phyloP scores from a whole-genome alignment of 2,888 invertebrate species.

The Drosophila fulvimacula region DNA sequence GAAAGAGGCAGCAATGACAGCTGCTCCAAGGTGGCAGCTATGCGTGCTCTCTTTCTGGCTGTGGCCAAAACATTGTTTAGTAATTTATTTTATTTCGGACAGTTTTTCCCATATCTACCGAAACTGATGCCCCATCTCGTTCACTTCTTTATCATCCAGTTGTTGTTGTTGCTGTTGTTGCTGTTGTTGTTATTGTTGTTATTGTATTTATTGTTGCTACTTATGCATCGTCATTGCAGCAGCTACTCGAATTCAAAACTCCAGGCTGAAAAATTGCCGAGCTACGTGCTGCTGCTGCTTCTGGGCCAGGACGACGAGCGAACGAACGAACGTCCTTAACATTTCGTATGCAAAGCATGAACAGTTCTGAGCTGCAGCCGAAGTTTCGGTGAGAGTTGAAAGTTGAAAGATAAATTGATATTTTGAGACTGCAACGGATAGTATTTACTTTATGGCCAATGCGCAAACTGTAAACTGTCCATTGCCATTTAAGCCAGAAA shows the following conservation, averaged over 20 bases:
- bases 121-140: slow-evolving; percentile 39
- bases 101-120: slow-evolving; percentile 63
- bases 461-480: slow-evolving; percentile 65
- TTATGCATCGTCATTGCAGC: slow-evolving; percentile 76
- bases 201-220: slow-evolving; percentile 63
- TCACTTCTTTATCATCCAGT: slow-evolving; percentile 15
- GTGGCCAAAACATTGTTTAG: slow-evolving; percentile 73
- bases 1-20: slow-evolving; percentile 33
- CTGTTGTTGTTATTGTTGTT: slow-evolving; percentile 24
- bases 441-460: slow-evolving; percentile 61
- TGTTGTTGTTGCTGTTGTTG: neutral
- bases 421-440: slow-evolving; percentile 46
- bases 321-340: slow-evolving; percentile 1
- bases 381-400: slow-evolving; percentile 39
- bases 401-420: slow-evolving; percentile 60
- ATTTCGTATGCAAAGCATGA: slow-evolving; percentile 58
- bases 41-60: slow-evolving; percentile 13
- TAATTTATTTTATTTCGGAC: slow-evolving; percentile 80
- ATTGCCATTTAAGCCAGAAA: slow-evolving; percentile 48
- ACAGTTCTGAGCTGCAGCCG: slow-evolving; percentile 41
- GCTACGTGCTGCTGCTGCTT: slow-evolving; percentile 51
- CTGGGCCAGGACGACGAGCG: neutral
- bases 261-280: slow-evolving; percentile 68
- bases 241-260: slow-evolving; percentile 39
- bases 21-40: slow-evolving; percentile 44